These are phyloP conservation scores for Colletes latitarsis DNA, from an alignment of 1,140 invertebrate species.

Conservation along the genomic window DNA sequence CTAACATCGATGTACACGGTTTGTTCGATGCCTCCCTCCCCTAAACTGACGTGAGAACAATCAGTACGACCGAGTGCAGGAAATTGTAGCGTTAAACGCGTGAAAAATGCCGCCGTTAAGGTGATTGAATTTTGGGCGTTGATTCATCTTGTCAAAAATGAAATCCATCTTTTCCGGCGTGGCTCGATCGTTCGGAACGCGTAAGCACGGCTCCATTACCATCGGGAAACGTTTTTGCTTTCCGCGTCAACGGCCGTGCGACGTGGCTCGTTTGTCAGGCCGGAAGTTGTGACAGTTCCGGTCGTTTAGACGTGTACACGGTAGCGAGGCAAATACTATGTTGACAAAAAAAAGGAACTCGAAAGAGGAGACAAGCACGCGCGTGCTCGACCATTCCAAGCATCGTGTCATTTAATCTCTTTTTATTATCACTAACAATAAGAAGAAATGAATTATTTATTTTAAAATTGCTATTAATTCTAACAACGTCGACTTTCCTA, in stretches of 20 bases:
- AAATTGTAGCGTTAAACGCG: background rate
- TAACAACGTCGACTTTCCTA: too few relatives aligned
- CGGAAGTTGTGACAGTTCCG: background rate
- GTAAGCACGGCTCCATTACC: conserved; percentile 11
- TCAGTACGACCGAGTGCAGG: background rate
- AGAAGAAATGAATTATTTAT: too few relatives aligned
- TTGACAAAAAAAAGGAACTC: too few relatives aligned
- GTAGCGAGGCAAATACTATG: too few relatives aligned
- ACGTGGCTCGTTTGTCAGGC: conserved; percentile 1
- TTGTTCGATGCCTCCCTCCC: background rate
- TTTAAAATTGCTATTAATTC: too few relatives aligned
- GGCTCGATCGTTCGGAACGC: background rate
- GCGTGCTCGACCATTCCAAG: too few relatives aligned
- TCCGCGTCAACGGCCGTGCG: background rate
- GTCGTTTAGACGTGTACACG: background rate
- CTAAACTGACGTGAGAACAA: background rate
- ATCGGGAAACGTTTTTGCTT: conserved; percentile 11
- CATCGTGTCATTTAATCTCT: too few relatives aligned
- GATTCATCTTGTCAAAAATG: conserved; percentile 15
- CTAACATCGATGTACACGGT: background rate
- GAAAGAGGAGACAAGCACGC: too few relatives aligned
- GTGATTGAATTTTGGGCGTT: conserved; percentile 9
- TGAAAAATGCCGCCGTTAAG: conserved; percentile 11
- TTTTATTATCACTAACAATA: too few relatives aligned
- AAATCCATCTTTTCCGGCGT: conserved; percentile 2